Percentiles rank a stretch among this genome's conserved stretches.
Evolutionary conservation across 2,888 invertebrate genomes (phyloP).

Genomic region (Eledona agricola): DNA sequence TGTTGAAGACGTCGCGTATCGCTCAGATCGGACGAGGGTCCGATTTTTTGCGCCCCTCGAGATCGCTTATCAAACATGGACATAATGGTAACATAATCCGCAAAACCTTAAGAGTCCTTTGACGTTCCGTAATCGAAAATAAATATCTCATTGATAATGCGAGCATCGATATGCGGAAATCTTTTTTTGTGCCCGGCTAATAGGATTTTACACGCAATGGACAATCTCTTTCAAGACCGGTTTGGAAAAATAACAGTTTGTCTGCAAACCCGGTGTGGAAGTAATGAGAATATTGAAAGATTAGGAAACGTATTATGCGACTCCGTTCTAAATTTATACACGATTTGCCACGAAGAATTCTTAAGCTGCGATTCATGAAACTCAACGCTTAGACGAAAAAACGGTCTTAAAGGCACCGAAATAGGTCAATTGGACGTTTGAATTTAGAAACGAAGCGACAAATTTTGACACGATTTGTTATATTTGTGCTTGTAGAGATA

Average conservation of each 20-base stretch:
- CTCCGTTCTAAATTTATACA: slow-evolving; percentile 5
- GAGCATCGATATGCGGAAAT: slow-evolving; percentile 47
- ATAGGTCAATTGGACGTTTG: too few relatives aligned
- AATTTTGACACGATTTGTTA: too few relatives aligned
- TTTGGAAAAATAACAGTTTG: slow-evolving; percentile 39
- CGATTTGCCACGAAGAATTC: slow-evolving; percentile 8
- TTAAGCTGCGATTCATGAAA: too few relatives aligned
- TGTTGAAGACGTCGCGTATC: slow-evolving; percentile 40
- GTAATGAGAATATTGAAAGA: slow-evolving; percentile 26
- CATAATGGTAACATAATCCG: slow-evolving; percentile 57
- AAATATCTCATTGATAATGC: slow-evolving; percentile 53
- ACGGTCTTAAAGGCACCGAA: too few relatives aligned
- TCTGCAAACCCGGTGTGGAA: slow-evolving; percentile 16
- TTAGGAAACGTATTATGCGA: slow-evolving; percentile 18
- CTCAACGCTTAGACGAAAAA: too few relatives aligned
- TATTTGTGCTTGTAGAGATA: too few relatives aligned
- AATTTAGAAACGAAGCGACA: too few relatives aligned
- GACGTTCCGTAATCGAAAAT: slow-evolving; percentile 60
- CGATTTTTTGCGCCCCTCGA: slow-evolving; percentile 48
- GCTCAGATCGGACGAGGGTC: slow-evolving; percentile 49
- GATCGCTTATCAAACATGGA: slow-evolving; percentile 58
- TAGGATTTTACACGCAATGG: slow-evolving; percentile 57
- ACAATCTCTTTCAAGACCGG: slow-evolving; percentile 44
- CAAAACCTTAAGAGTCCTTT: slow-evolving; percentile 60
- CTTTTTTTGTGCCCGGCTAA: slow-evolving; percentile 45